Conservation (phyloP, 1,140 invertebrate species). For the Sarcophaga bullata region DNA sequence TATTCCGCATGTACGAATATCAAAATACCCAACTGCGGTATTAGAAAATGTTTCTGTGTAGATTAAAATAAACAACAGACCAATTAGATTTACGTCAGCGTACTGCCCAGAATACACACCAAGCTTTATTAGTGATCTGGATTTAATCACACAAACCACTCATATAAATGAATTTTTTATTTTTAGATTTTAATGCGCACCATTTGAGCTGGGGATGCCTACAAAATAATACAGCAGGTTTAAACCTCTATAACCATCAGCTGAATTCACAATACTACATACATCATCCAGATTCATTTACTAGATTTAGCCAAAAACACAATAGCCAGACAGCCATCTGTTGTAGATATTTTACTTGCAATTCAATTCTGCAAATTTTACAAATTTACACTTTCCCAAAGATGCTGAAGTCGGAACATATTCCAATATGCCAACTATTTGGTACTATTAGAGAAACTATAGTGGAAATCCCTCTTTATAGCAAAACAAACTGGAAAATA, state of each 20-base stretch:
- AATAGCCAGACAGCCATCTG: not conserved
- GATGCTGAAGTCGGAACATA: not conserved
- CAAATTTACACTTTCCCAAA: not conserved
- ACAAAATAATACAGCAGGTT: not conserved
- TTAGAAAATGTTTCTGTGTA: slow-evolving; percentile 7
- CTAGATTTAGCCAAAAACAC: not conserved
- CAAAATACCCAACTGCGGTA: not conserved
- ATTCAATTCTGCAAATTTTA: not conserved
- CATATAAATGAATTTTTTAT: not conserved
- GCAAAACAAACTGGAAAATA: not conserved
- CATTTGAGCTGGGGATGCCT: not conserved
- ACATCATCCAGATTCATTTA: not conserved
- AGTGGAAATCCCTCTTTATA: not conserved
- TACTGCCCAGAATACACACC: not conserved
- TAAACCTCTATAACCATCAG: not conserved
- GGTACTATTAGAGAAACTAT: not conserved
- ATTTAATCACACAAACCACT: not conserved
- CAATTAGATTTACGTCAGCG: not conserved
- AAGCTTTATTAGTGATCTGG: not conserved
- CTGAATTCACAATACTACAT: not conserved
- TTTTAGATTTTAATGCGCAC: not conserved
- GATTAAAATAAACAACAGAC: not conserved
- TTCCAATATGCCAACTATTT: not conserved
- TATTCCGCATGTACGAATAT: not conserved
- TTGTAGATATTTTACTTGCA: not conserved